phyloP scores from a whole-genome alignment of 1,140 invertebrate species.

The Danaus melanippus region DNA sequence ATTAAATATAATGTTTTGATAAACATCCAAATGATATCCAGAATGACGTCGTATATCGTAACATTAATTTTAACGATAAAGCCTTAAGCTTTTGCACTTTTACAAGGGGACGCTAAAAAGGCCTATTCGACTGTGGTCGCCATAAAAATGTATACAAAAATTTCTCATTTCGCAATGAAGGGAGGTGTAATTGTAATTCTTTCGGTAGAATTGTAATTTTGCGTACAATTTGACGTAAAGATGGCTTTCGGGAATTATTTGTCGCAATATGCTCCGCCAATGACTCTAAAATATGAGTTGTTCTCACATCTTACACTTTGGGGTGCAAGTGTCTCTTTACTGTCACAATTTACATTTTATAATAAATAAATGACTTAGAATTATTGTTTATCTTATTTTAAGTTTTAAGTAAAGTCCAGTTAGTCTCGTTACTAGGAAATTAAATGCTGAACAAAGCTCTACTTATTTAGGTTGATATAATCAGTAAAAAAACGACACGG shows the following conservation, averaged over 20 bases:
- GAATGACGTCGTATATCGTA: slow-evolving; percentile 41
- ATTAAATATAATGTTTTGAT: too few species aligned
- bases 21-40: slow-evolving; percentile 7
- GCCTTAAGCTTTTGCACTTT: slow-evolving; percentile 44
- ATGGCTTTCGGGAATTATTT: slow-evolving; percentile 39
- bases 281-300: too few species aligned
- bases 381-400: too few species aligned
- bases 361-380: too few species aligned
- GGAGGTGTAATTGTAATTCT: slow-evolving; percentile 49
- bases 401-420: too few species aligned
- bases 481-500: slow-evolving; percentile 27
- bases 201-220: slow-evolving; percentile 46
- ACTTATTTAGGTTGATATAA: slow-evolving; percentile 14
- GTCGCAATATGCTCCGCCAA: slow-evolving; percentile 26
- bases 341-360: too few species aligned
- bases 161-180: slow-evolving; percentile 47
- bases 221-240: slow-evolving; percentile 47
- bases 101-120: slow-evolving; percentile 38
- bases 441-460: not conserved
- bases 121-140: slow-evolving; percentile 46
- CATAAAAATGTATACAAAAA: slow-evolving; percentile 55
- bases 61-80: slow-evolving; percentile 66
- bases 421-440: too few species aligned
- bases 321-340: too few species aligned
- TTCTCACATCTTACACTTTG: too few species aligned